Evolutionary conservation across 2,113 vertebrate genomes (phyloP).

Genomic region (Etia nguti): DNA sequence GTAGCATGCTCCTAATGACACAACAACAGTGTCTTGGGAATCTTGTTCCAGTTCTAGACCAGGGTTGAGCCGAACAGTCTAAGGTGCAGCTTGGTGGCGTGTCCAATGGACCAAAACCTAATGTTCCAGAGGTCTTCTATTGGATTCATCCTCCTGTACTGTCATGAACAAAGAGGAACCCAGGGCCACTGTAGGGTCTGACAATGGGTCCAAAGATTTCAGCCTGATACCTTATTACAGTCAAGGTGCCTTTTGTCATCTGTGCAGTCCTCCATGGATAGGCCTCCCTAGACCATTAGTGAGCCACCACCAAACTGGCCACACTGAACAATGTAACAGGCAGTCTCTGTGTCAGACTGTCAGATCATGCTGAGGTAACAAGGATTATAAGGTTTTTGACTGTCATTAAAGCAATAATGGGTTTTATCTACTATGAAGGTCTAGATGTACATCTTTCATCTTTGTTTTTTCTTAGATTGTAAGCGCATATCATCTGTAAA

Average conservation of each 20-base stretch:
- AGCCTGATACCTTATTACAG: background rate
- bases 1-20: background rate
- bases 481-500: background rate
- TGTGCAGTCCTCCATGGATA: background rate
- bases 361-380: background rate
- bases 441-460: background rate
- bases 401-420: background rate
- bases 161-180: background rate
- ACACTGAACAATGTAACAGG: background rate
- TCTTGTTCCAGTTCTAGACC: background rate
- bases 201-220: background rate
- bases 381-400: background rate
- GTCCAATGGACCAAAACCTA: background rate
- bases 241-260: background rate
- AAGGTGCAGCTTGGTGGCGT: background rate
- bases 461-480: background rate
- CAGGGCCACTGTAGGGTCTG: background rate
- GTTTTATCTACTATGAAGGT: background rate
- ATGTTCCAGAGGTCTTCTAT: background rate
- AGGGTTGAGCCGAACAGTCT: background rate
- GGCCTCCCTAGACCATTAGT: rapidly evolving
- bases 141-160: background rate
- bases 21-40: background rate
- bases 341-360: background rate
- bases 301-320: background rate